phyloP scores from a whole-genome alignment of 2,888 invertebrate genomes.

The Bugula neritina region DNA sequence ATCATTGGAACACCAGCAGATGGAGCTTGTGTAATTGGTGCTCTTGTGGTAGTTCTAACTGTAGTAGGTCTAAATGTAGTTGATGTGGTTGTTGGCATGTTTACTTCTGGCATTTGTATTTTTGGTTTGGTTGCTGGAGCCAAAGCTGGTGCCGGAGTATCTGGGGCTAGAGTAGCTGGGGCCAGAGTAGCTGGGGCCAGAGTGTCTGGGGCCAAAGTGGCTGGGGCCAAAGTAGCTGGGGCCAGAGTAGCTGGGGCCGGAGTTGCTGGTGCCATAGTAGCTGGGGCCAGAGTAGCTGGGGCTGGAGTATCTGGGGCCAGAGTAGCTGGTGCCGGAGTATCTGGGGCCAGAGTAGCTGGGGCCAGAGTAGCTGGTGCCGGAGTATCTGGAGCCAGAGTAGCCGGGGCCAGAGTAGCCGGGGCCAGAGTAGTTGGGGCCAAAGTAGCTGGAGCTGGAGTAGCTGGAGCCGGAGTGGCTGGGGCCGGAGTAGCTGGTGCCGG shows the following conservation, averaged over 20 bases:
- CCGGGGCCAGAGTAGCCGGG: background rate
- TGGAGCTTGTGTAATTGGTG: background rate
- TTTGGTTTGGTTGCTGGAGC: constrained; percentile 19
- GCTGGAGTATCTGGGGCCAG: background rate
- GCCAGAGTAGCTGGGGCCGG: background rate
- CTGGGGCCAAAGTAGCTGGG: background rate
- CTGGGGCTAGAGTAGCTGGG: background rate
- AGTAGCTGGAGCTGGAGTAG: background rate
- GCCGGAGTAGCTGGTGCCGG: background rate
- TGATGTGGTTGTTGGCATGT: constrained; percentile 24
- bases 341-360: background rate
- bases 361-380: background rate
- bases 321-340: background rate
- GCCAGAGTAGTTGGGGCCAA: background rate
- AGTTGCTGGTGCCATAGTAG: background rate
- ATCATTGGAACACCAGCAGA: constrained; percentile 27
- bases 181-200: background rate
- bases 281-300: background rate
- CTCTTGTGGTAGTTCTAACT: background rate
- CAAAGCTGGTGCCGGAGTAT: background rate
- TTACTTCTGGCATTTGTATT: too few relatives aligned
- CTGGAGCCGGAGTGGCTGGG: background rate
- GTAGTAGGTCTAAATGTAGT: background rate
- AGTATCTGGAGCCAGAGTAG: background rate
- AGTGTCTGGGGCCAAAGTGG: background rate